Percentiles rank a stretch among this genome's conserved stretches.
Evolutionary conservation across 1,140 invertebrate species (phyloP).

Genomic region (Bombus haemorrhoidalis): DNA sequence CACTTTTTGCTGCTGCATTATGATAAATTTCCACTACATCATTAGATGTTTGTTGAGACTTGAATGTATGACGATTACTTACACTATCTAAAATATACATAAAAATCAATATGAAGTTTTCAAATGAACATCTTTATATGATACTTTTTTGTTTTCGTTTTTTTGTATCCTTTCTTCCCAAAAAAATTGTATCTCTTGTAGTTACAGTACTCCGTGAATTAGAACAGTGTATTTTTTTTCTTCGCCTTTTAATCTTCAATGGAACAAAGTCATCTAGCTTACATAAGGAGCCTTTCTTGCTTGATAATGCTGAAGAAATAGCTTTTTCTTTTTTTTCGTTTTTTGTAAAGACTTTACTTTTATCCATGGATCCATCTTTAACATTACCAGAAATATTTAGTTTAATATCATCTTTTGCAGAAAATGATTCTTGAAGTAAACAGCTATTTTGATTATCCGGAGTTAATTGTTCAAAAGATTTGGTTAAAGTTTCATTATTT

Average conservation of each 20-base stretch:
- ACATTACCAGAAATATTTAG: background rate
- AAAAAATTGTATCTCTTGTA: constrained; percentile 63
- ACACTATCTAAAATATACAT: constrained; percentile 21
- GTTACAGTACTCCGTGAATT: constrained; percentile 72
- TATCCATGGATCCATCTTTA: constrained; percentile 9
- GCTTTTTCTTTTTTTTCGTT: constrained; percentile 25
- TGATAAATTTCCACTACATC: constrained; percentile 83
- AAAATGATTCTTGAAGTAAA: constrained; percentile 8
- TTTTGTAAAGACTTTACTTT: constrained; percentile 27
- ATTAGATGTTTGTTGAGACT: constrained; percentile 43
- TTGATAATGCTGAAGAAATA: constrained; percentile 18
- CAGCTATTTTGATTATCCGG: constrained; percentile 10
- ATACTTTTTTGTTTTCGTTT: constrained; percentile 63
- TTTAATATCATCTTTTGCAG: constrained; percentile 29
- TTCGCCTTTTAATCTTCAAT: constrained; percentile 59
- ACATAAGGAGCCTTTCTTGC: constrained; percentile 43
- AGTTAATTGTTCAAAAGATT: constrained; percentile 22
- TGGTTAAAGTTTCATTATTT: background rate
- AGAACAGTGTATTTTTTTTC: constrained; percentile 60
- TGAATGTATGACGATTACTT: constrained; percentile 12
- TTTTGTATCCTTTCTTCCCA: constrained; percentile 56
- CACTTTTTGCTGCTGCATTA: constrained; percentile 76
- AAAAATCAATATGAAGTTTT: constrained; percentile 28
- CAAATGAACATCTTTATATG: background rate
- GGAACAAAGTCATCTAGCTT: constrained; percentile 36